Percentiles rank a stretch among this genome's conserved stretches.
Conservation (phyloP, 2,113 vertebrate species). For the Nicator chloris region DNA sequence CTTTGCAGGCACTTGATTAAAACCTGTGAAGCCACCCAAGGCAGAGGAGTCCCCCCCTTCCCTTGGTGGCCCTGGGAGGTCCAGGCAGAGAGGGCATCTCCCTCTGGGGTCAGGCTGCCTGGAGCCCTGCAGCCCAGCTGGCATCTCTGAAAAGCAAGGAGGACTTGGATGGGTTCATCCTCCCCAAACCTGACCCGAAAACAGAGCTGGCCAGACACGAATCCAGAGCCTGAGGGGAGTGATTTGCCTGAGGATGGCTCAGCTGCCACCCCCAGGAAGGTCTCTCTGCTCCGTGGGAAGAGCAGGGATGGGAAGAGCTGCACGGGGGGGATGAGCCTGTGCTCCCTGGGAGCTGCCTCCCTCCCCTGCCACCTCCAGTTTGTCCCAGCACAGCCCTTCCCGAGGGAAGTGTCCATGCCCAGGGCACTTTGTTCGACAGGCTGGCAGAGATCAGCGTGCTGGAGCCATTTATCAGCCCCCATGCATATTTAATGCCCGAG, state of each 20-base stretch:
- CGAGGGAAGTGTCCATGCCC: neutral
- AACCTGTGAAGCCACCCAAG: neutral
- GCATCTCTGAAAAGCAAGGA: neutral
- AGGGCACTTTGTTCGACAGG: neutral
- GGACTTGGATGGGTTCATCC: neutral
- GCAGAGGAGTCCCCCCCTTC: neutral
- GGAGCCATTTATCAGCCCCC: neutral
- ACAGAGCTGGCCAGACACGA: neutral
- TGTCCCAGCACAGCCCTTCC: neutral
- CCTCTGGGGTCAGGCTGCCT: neutral
- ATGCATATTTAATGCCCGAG: slow-evolving; percentile 5
- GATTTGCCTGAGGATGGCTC: neutral
- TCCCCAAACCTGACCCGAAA: neutral
- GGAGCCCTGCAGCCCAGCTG: neutral
- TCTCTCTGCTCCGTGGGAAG: neutral
- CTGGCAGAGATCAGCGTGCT: accelerated
- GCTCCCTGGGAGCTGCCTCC: neutral
- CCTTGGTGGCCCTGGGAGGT: neutral
- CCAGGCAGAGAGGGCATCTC: neutral
- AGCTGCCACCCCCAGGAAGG: neutral
- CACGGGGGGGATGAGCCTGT: accelerated
- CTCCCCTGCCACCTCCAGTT: neutral
- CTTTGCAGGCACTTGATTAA: neutral
- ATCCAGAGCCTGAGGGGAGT: neutral
- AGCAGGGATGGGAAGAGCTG: neutral